A percentile compares a stretch with the other conserved stretches of the same genome.
phyloP scores from a whole-genome alignment of 2,797 vertebrate species.

The Phalanger gymnotis region DNA sequence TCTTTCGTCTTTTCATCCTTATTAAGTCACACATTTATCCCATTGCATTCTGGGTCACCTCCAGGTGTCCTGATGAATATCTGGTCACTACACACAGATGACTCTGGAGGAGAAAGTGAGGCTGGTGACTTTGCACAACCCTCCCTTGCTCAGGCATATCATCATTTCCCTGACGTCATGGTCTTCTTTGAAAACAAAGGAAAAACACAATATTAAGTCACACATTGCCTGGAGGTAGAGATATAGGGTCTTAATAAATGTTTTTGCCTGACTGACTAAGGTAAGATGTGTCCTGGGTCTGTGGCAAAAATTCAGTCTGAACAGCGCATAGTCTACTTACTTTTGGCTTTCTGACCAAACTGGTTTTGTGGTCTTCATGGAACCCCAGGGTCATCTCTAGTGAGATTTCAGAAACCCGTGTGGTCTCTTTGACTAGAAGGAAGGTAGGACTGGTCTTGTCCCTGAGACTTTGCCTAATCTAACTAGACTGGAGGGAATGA shows the following conservation, averaged over 20 bases:
- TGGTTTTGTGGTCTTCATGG: background rate
- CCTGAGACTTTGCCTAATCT: background rate
- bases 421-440: background rate
- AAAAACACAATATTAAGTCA: accelerated
- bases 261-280: background rate
- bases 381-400: background rate
- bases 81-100: too few species aligned
- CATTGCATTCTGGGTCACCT: too few species aligned
- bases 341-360: background rate
- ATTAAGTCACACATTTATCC: accelerated
- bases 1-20: background rate
- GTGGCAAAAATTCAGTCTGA: background rate
- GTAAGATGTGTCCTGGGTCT: background rate
- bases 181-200: too few species aligned
- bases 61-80: too few species aligned
- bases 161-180: too few species aligned
- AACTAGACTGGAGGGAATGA: background rate
- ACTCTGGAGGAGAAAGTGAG: too few species aligned
- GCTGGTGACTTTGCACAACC: too few species aligned
- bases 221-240: background rate
- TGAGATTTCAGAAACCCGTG: background rate
- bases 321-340: background rate
- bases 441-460: background rate
- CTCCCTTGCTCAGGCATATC: too few species aligned
- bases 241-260: background rate